Base-by-base conservation (phyloP, 2,888 invertebrate genomes). In the Adelphocoris suturalis region DNA sequence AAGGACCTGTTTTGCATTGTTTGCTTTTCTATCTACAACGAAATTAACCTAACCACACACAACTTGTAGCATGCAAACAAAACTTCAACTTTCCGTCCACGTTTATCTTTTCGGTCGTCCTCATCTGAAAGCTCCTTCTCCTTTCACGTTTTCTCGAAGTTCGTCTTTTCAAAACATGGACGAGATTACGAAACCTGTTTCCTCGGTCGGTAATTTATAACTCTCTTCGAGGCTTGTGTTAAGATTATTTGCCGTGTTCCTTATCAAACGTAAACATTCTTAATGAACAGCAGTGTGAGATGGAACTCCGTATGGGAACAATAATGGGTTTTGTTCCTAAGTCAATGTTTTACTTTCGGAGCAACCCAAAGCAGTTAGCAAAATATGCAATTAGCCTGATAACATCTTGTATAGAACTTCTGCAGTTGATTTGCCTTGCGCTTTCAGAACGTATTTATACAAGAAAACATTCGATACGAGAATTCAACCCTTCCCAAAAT, bases 1-100 rank as follows among this genome's bases (percentile, higher is more conserved):
- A 61, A 61, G 61, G 61, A 61, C n/a, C 61, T 19, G 76, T 28
- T 76, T 76, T 76, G 76, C 76, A 76, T 76, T 76, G 76, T 76
- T 76, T 76, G 76, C 76, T 61, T 19, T 16, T n/a, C 76, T 76
- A 76, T 76, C 76, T 76, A 28, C 37, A 28, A 7, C 9, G 46
- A 76, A 76, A 76, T 76, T 76, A 76, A 76, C 76, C 28, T 27
- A 76, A 76, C 61, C n/a, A 61, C 61, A 61, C 61, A 61, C 61
- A 61, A 61, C 76, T 76, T 4, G 76, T 76, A 28, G 76, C 28
- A 28, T 9, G 76, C 76, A 76, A 76, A 75, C 75, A 75, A 52
- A 52, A 28, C 76, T 28, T 28, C 14, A 28, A 28, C 76, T 76
- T 76, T 28, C 28, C 76, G 12, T 28, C 46, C n/a, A 16, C 76